Evolutionary conservation across 2,797 vertebrate species (phyloP).

Genomic region (Calcarius lapponicus): DNA sequence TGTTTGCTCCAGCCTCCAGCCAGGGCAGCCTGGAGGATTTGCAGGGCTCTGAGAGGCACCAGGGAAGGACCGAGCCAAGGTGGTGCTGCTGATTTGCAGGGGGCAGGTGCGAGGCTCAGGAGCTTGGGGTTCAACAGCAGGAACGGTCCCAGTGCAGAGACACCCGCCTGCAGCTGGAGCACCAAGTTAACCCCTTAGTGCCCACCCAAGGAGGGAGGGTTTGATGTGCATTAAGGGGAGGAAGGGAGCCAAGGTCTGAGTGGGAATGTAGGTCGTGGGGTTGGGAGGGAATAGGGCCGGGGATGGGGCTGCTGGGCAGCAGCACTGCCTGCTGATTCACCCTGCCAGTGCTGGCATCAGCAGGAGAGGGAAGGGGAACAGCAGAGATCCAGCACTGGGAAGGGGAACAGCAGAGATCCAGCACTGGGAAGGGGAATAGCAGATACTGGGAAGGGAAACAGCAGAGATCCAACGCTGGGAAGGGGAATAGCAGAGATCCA

Average conservation of each 20-base stretch:
- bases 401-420: neutral
- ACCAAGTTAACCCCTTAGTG: neutral
- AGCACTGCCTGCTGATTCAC: constrained; percentile 18
- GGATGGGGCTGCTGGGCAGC: constrained; percentile 4
- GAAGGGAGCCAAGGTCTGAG: neutral
- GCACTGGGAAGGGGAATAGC: too few relatives aligned
- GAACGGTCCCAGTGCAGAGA: neutral
- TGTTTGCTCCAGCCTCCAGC: neutral
- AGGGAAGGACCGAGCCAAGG: neutral
- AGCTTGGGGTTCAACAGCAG: neutral
- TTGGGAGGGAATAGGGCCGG: neutral
- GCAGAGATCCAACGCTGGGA: too few relatives aligned
- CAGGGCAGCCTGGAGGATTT: neutral
- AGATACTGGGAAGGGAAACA: neutral
- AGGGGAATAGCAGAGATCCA: neutral
- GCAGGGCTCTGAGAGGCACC: neutral
- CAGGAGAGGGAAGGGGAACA: neutral
- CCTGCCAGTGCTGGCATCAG: neutral
- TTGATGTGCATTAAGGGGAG: neutral
- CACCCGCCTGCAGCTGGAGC: neutral
- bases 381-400: too few relatives aligned
- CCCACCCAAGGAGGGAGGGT: neutral
- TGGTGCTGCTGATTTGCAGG: neutral
- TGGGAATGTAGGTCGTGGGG: neutral
- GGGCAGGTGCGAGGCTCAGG: neutral